Evolutionary conservation across 2,113 vertebrate species (phyloP).

Genomic region (Rhagologus leucostigma): DNA sequence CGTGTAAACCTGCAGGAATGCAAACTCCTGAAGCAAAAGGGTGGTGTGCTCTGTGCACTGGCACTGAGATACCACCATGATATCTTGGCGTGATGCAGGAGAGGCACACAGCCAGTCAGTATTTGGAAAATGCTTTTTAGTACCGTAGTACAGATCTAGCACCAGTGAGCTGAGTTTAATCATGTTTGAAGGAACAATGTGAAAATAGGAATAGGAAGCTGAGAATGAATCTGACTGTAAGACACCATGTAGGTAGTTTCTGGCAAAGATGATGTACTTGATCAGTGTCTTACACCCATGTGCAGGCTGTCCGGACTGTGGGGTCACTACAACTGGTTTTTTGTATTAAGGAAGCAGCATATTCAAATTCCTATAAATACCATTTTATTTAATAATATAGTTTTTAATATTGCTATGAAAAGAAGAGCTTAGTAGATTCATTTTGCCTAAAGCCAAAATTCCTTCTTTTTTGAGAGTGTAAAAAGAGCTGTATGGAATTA

Average conservation of each 20-base stretch:
- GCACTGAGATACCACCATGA: rapidly evolving
- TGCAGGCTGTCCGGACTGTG: neutral
- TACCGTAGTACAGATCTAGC: neutral
- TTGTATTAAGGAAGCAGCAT: neutral
- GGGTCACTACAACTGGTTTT: neutral
- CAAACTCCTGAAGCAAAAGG: neutral
- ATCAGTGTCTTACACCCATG: neutral
- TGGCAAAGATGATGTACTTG: neutral
- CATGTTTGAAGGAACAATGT: neutral
- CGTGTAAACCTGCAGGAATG: neutral
- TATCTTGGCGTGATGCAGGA: neutral
- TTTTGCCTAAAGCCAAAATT: conserved; percentile 15
- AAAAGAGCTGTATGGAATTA: neutral
- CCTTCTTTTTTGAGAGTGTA: neutral
- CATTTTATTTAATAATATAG: neutral
- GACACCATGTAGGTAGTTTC: neutral
- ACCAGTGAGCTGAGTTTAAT: neutral
- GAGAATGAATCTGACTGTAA: neutral
- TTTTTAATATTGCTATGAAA: conserved; percentile 1
- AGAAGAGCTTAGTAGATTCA: neutral
- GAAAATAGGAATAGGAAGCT: neutral
- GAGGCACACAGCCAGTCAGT: neutral
- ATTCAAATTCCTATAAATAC: neutral
- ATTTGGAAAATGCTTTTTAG: neutral
- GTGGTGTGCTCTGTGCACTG: neutral